Percentiles rank a stretch among this genome's conserved stretches.
phyloP scores from a whole-genome alignment of 2,888 invertebrate species.

The Drosophila parthenogenetica region DNA sequence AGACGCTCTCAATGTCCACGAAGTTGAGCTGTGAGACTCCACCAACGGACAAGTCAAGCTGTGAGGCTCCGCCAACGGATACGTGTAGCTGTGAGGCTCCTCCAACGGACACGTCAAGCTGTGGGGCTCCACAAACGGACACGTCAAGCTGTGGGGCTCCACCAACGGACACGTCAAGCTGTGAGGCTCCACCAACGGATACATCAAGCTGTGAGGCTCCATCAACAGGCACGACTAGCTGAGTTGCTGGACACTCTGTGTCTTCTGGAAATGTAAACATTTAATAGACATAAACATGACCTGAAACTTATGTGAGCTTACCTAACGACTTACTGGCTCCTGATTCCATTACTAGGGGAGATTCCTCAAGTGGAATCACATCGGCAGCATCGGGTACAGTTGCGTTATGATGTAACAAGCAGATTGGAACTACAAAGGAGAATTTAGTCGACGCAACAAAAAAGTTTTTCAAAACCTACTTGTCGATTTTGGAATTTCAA shows the following conservation, averaged over 20 bases:
- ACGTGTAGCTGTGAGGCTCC: too few relatives aligned
- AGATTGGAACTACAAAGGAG: constrained; percentile 26
- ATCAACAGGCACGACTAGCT: too few relatives aligned
- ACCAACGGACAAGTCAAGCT: too few relatives aligned
- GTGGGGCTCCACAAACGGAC: background rate
- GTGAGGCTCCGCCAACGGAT: too few relatives aligned
- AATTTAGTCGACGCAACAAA: accelerated
- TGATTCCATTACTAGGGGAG: background rate
- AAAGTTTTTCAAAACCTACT: background rate
- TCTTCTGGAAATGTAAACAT: background rate
- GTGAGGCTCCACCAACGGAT: too few relatives aligned
- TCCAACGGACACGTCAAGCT: too few relatives aligned
- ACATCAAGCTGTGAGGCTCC: too few relatives aligned
- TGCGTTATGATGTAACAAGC: constrained; percentile 1
- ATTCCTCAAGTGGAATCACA: background rate
- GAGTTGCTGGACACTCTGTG: constrained; percentile 24
- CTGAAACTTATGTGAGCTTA: background rate
- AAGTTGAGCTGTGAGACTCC: constrained; percentile 36
- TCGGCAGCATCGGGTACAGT: background rate
- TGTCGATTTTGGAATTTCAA: background rate
- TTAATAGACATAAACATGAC: background rate
- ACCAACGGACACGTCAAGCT: too few relatives aligned
- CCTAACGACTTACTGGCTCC: background rate
- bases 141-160: too few relatives aligned
- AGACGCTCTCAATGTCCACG: constrained; percentile 43